Base-by-base conservation (phyloP, 2,113 vertebrate species). In the Dasyurus viverrinus region DNA sequence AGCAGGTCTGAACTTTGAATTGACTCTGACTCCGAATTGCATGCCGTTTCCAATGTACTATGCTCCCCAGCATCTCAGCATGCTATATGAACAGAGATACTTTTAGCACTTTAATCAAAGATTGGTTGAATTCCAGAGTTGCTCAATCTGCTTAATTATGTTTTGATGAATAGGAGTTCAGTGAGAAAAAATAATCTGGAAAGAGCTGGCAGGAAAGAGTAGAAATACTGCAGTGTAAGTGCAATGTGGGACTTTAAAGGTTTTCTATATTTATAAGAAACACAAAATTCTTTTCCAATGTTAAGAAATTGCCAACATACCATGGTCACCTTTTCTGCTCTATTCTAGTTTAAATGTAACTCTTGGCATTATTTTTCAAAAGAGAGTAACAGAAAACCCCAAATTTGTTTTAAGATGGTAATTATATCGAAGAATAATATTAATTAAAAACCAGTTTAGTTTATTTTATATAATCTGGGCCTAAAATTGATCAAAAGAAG, bases 401-500 rank as follows among this genome's bases (percentile, higher is more conserved):
- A 54, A 95, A 11, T 60, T 22, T 0, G 0, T 23, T 92, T 98
- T 92, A 90, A 94, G 47, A 84, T 84, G 19, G 6, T 3, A 84
- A 7, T 68, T 68, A 68, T 36, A 23, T 42, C 92, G 53, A 96
- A 89, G 89, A 89, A 30, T 57, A 89, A 94, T 2, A 7, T 92
- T 54, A 50, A 54, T 76, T 53, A n/a, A 55, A 27, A 92, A 27
- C 2, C 1, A 42, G 2, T 8, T 25, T 95, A 27, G n/a, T 57
- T 98, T 93, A 4, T 97, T 94, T 97, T 97, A 97, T 95, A 92
- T 94, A 42, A 84, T 84, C n/a, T 84, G 68, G 68, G 68, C 2
- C 68, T 84, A 22, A 84, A 42, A 23, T 42, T 42, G 19, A 84
- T 16, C 19, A 84, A 84, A 19, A 84, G 1, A 84, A 84, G 68